Conservation (phyloP, 2,888 invertebrate genomes). For the Acronicta aceris region DNA sequence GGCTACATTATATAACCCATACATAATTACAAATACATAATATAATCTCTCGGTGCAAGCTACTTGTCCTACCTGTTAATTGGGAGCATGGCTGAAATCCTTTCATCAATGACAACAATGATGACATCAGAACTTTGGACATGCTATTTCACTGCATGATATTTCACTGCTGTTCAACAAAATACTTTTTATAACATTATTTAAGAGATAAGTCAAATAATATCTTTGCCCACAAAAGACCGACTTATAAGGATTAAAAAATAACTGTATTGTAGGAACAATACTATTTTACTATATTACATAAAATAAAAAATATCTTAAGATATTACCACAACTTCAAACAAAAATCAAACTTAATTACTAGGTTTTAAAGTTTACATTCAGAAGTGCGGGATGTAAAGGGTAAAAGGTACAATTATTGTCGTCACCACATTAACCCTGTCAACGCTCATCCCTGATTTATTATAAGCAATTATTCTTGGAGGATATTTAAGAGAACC, state of each 20-base stretch:
- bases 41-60: not conserved
- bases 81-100: not conserved
- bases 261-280: constrained; percentile 71
- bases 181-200: constrained; percentile 20
- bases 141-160: too few relatives aligned
- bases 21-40: too few relatives aligned
- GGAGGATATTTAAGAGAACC: constrained; percentile 56
- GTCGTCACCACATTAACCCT: constrained; percentile 79
- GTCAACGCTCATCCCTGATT: constrained; percentile 83
- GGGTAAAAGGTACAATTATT: constrained; percentile 72
- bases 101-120: constrained; percentile 39
- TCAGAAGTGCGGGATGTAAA: constrained; percentile 31
- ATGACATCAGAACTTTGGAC: constrained; percentile 30
- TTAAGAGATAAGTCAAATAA: constrained; percentile 31
- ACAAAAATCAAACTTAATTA: not conserved
- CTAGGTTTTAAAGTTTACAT: constrained; percentile 32
- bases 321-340: not conserved
- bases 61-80: not conserved
- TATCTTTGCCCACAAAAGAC: constrained; percentile 34
- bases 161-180: constrained; percentile 10
- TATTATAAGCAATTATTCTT: constrained; percentile 77
- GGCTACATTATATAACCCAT: too few relatives aligned
- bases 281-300: constrained; percentile 58
- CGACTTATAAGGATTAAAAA: constrained; percentile 56
- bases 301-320: constrained; percentile 15